Evolutionary conservation across 2,888 invertebrate species (phyloP).

Genomic region (Tipula helvola): DNA sequence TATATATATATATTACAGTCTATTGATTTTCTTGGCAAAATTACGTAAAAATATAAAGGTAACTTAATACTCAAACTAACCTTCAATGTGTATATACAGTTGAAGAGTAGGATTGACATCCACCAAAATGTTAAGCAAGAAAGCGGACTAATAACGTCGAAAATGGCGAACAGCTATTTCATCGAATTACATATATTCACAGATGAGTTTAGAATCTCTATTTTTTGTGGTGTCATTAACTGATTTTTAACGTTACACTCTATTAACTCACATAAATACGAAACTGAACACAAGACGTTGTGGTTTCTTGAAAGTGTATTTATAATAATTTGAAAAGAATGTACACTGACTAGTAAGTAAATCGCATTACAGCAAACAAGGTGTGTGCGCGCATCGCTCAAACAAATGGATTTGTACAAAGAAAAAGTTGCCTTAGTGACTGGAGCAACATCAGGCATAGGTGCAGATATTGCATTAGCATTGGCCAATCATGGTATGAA

Average conservation of each 20-base stretch:
- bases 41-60: background rate
- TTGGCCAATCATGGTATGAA: slow-evolving; percentile 37
- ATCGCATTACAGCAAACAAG: background rate
- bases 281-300: background rate
- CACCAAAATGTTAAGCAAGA: background rate
- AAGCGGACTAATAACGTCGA: no score
- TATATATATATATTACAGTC: background rate
- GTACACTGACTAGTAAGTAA: background rate
- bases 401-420: slow-evolving; percentile 19
- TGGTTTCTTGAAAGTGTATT: background rate
- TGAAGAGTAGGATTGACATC: background rate
- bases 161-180: background rate
- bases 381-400: background rate
- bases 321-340: background rate
- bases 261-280: background rate
- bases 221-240: background rate
- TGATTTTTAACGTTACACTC: background rate
- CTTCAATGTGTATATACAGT: background rate
- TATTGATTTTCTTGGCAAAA: background rate
- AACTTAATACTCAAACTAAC: background rate
- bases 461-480: slow-evolving; percentile 30
- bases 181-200: background rate
- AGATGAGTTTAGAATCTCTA: background rate
- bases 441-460: slow-evolving; percentile 37
- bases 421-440: slow-evolving; percentile 34